phyloP scores from a whole-genome alignment of 1,140 invertebrate species.

The Schmidtea mediterranea region DNA sequence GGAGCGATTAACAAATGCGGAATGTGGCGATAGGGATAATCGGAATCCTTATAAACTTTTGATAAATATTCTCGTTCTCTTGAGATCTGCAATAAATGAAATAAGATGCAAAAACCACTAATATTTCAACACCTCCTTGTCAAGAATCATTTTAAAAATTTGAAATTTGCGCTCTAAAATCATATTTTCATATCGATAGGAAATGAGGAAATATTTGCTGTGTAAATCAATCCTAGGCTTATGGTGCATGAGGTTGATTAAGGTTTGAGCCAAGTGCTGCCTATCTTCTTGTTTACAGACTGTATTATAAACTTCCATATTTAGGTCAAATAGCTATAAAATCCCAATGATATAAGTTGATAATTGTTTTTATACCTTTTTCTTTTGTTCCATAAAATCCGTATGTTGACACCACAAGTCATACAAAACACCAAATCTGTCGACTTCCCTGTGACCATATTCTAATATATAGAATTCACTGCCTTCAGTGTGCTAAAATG shows the following conservation, averaged over 20 bases:
- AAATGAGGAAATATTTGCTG: conserved; percentile 17
- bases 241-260: conserved; percentile 21
- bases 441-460: conserved; percentile 20
- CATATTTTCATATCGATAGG: conserved; percentile 18
- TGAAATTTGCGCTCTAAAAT: conserved; percentile 14
- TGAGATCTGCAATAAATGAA: no score
- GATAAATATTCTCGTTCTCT: no score
- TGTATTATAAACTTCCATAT: conserved; percentile 24
- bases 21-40: no score
- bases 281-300: conserved; percentile 23
- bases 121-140: conserved; percentile 16
- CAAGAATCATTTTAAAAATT: conserved; percentile 18
- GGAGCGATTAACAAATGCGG: no score
- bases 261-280: conserved; percentile 17
- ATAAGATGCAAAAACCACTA: no score
- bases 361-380: no score
- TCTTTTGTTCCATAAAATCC: conserved; percentile 20
- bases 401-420: conserved; percentile 23
- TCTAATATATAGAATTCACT: no score
- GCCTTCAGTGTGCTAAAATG: no score
- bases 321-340: conserved; percentile 20
- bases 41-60: no score
- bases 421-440: conserved; percentile 21
- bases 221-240: conserved; percentile 18
- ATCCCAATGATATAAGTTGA: no score